phyloP scores from a whole-genome alignment of 2,797 vertebrate species.

The Cossypha caffra region DNA sequence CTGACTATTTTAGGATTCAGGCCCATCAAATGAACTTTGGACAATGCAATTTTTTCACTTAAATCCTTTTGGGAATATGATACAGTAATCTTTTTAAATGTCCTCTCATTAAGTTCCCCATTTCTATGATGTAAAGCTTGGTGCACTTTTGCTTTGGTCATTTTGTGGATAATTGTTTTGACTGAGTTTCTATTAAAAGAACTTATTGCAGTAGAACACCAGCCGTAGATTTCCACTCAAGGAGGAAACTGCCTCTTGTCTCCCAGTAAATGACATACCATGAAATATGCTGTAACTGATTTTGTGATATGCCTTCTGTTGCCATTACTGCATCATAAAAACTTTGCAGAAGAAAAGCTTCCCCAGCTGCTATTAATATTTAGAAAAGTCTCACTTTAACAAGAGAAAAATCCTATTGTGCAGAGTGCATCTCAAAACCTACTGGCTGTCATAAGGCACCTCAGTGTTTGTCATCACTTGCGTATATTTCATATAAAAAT shows the following conservation, averaged over 20 bases:
- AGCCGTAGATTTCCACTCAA: not conserved
- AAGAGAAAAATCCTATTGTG: rapidly evolving
- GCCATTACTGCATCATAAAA: not conserved
- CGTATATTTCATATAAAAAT: not conserved
- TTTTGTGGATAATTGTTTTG: not conserved
- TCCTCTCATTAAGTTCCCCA: not conserved
- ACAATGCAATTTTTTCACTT: not conserved
- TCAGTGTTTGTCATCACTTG: not conserved
- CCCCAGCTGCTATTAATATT: not conserved
- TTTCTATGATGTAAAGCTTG: not conserved
- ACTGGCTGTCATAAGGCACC: not conserved
- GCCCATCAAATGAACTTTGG: not conserved
- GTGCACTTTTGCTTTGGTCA: not conserved
- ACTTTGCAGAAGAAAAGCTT: not conserved
- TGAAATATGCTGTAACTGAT: not conserved
- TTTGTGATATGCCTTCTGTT: not conserved
- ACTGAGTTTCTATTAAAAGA: not conserved
- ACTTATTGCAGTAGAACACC: not conserved
- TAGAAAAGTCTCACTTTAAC: not conserved
- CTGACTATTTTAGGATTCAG: not conserved
- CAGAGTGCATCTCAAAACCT: not conserved
- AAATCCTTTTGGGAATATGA: not conserved
- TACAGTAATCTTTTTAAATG: not conserved
- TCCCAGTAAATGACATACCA: not conserved
- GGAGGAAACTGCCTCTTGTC: not conserved